These are phyloP conservation scores for Bostrychus sinensis DNA, from an alignment of 2,113 vertebrate species.

Conservation along the genomic window DNA sequence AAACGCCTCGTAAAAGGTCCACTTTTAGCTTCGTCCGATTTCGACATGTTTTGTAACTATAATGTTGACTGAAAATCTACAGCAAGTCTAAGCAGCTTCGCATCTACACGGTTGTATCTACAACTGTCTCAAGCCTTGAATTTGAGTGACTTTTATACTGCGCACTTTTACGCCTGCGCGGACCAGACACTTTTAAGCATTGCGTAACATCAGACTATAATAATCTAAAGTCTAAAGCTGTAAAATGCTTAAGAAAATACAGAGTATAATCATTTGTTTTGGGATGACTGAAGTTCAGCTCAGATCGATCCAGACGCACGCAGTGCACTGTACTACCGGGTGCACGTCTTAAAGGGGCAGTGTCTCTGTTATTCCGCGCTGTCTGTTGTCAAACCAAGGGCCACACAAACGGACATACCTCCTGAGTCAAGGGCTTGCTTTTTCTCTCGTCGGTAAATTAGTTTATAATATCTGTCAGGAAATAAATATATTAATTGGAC, in stretches of 20 bases:
- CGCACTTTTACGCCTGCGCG: slow-evolving; percentile 70
- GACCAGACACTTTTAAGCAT: slow-evolving; percentile 27
- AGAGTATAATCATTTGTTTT: neutral
- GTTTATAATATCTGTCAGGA: too few species aligned
- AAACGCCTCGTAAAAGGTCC: slow-evolving; percentile 75
- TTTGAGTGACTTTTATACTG: neutral
- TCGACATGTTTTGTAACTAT: slow-evolving; percentile 45
- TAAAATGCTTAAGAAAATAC: neutral
- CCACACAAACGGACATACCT: too few species aligned
- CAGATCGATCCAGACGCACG: neutral
- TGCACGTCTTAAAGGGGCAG: slow-evolving; percentile 64
- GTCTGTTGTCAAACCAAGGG: neutral
- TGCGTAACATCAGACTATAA: neutral
- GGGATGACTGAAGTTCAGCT: slow-evolving; percentile 14
- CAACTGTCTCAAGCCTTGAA: neutral
- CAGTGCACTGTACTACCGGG: slow-evolving; percentile 22
- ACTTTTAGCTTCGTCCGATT: slow-evolving; percentile 7
- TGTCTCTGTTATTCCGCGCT: neutral
- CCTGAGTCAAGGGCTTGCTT: too few species aligned
- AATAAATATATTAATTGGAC: too few species aligned
- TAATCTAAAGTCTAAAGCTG: slow-evolving; percentile 18
- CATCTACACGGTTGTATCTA: neutral
- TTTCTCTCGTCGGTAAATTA: too few species aligned
- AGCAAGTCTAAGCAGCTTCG: neutral
- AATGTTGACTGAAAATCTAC: neutral